These are phyloP conservation scores for Drosophila orosa DNA, from an alignment of 1,140 invertebrate species.

Conservation along the genomic window DNA sequence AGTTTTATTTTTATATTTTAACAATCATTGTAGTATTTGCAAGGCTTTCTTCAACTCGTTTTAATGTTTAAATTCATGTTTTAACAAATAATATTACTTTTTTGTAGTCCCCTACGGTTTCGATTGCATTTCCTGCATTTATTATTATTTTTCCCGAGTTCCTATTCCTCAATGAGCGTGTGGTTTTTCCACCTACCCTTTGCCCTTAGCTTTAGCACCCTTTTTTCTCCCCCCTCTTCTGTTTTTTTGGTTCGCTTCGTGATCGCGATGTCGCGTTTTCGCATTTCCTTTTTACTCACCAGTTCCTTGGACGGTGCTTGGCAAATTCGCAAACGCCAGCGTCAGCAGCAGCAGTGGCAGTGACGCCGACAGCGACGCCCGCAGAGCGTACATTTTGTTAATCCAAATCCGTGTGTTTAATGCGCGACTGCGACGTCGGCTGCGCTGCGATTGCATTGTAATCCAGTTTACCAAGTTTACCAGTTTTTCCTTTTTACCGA, in stretches of 20 bases:
- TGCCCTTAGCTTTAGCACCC: conserved; percentile 12
- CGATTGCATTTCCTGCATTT: neutral
- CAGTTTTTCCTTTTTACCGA: conserved; percentile 53
- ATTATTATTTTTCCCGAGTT: conserved; percentile 6
- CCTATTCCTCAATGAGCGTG: conserved; percentile 16
- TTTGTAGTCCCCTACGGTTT: too few species aligned
- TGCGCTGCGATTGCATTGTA: conserved; percentile 77
- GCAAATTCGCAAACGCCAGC: conserved; percentile 58
- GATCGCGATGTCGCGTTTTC: conserved; percentile 7
- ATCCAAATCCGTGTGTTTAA: conserved; percentile 57
- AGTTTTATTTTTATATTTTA: too few species aligned
- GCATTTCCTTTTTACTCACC: conserved; percentile 55
- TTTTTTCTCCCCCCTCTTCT: neutral
- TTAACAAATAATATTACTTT: too few species aligned
- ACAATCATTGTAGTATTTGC: too few species aligned
- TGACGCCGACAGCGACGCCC: conserved; percentile 46
- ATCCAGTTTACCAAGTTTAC: conserved; percentile 69
- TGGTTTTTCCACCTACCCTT: conserved; percentile 20
- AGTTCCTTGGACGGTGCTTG: conserved; percentile 67
- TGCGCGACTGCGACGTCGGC: conserved; percentile 75
- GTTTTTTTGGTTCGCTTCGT: conserved; percentile 4
- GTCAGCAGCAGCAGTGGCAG: conserved; percentile 67
- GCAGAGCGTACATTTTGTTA: conserved; percentile 71
- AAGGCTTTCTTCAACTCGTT: too few species aligned
- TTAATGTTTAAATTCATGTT: too few species aligned